These are phyloP conservation scores for Therioaphis trifolii DNA, from an alignment of 2,888 invertebrate genomes.

Conservation along the genomic window DNA sequence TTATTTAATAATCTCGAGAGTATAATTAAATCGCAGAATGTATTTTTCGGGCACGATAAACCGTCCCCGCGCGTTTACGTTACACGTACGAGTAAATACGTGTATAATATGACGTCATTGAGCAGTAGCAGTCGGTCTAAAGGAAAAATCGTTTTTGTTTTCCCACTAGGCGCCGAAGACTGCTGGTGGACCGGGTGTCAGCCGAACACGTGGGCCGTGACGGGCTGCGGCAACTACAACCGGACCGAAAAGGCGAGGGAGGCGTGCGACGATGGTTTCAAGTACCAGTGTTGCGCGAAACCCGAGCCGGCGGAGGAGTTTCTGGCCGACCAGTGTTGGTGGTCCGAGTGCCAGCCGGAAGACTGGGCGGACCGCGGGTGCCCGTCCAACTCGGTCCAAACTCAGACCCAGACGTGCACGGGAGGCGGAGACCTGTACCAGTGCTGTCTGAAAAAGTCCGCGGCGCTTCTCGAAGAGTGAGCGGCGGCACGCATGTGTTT, in stretches of 20 bases:
- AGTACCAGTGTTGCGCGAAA: slow-evolving; percentile 4
- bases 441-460: background rate
- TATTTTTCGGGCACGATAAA: too few species aligned
- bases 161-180: background rate
- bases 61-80: too few species aligned
- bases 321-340: slow-evolving; percentile 15
- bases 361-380: background rate
- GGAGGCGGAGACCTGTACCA: slow-evolving; percentile 21
- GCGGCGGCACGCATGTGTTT: background rate
- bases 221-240: slow-evolving; percentile 32
- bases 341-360: slow-evolving; percentile 25
- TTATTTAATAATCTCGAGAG: too few species aligned
- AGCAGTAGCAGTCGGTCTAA: too few species aligned
- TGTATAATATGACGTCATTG: too few species aligned
- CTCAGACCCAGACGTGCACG: background rate
- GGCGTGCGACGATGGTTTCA: background rate
- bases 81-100: too few species aligned
- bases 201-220: slow-evolving; percentile 46
- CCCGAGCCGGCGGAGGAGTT: background rate
- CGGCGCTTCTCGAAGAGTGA: background rate
- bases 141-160: too few species aligned
- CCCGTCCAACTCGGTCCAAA: background rate
- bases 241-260: slow-evolving; percentile 16
- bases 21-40: too few species aligned
- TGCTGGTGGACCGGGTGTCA: slow-evolving; percentile 63